These are phyloP conservation scores for Endomychus coccineus DNA, from an alignment of 2,888 invertebrate genomes.

Conservation along the genomic window DNA sequence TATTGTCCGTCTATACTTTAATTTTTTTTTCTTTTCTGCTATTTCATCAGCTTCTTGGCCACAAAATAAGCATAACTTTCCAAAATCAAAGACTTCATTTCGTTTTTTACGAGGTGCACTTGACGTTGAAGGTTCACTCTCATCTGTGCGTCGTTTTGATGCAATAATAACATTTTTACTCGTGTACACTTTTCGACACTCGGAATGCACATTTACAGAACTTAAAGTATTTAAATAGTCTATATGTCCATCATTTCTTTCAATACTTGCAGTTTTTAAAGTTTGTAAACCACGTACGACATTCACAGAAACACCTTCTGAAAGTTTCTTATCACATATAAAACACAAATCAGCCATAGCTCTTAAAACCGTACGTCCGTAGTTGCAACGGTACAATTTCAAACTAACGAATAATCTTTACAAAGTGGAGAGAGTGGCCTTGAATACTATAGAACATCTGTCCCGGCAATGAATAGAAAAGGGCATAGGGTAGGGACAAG, in stretches of 20 bases:
- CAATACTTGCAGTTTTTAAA: slow-evolving; percentile 21
- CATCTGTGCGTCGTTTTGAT: slow-evolving; percentile 1
- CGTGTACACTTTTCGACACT: slow-evolving; percentile 16
- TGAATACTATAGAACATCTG: slow-evolving; percentile 6
- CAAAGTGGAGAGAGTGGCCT: slow-evolving; percentile 9
- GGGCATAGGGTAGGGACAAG: slow-evolving; percentile 8
- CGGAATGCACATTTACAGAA: slow-evolving; percentile 21
- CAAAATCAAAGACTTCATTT: slow-evolving; percentile 21
- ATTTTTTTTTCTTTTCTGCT: slow-evolving; percentile 8
- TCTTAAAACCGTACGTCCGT: slow-evolving; percentile 17
- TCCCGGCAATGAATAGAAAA: slow-evolving; percentile 10
- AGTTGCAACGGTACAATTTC: slow-evolving; percentile 13
- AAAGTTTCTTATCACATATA: slow-evolving; percentile 18
- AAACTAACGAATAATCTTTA: slow-evolving; percentile 12
- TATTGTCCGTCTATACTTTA: slow-evolving; percentile 28
- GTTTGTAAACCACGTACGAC: slow-evolving; percentile 21
- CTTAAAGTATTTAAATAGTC: slow-evolving; percentile 20
- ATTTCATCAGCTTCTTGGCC: slow-evolving; percentile 18
- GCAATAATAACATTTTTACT: slow-evolving; percentile 3
- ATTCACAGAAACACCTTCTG: slow-evolving; percentile 19
- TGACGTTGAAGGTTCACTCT: slow-evolving; percentile 15
- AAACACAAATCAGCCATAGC: slow-evolving; percentile 21
- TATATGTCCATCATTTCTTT: slow-evolving; percentile 22
- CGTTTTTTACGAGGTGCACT: slow-evolving; percentile 18
- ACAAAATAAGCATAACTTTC: slow-evolving; percentile 22